phyloP scores from a whole-genome alignment of 2,888 invertebrate species.

The Sarcophaga carnaria region DNA sequence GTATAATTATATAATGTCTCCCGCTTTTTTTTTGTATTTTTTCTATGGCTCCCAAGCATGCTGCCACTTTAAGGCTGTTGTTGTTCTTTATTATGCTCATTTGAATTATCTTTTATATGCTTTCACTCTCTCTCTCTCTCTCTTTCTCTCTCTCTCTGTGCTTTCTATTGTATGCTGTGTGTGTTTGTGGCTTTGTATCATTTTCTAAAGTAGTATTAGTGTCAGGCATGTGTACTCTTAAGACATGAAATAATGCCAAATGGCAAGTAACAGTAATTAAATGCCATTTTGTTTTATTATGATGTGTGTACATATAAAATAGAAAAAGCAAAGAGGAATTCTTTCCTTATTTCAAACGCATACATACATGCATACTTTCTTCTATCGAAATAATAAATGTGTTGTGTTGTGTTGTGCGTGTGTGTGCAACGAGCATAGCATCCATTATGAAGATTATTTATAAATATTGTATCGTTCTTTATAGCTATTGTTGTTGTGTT shows the following conservation, averaged over 20 bases:
- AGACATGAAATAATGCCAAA: background rate
- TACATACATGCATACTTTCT: background rate
- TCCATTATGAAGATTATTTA: slow-evolving; percentile 15
- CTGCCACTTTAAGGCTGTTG: background rate
- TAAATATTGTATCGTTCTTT: background rate
- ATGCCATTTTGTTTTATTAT: slow-evolving; percentile 20
- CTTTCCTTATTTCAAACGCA: background rate
- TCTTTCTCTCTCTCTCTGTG: background rate
- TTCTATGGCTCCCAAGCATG: background rate
- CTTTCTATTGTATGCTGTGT: background rate
- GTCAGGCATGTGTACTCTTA: background rate
- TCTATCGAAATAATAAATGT: background rate
- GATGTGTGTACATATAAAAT: background rate
- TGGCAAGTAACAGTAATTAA: slow-evolving; percentile 24
- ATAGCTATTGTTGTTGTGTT: background rate
- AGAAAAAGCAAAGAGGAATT: background rate
- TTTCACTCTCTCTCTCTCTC: background rate
- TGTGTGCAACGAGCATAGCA: background rate
- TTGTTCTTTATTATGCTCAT: slow-evolving; percentile 29
- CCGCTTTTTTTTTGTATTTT: no score
- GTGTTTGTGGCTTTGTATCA: background rate
- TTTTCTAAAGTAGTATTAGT: background rate
- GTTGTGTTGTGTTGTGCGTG: background rate
- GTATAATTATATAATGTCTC: no score
- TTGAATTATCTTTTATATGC: slow-evolving; percentile 15